Evolutionary conservation across 2,888 invertebrate genomes (phyloP), one percentile per base, ranked within the genome.

Genomic region (Anoncus sp.): DNA sequence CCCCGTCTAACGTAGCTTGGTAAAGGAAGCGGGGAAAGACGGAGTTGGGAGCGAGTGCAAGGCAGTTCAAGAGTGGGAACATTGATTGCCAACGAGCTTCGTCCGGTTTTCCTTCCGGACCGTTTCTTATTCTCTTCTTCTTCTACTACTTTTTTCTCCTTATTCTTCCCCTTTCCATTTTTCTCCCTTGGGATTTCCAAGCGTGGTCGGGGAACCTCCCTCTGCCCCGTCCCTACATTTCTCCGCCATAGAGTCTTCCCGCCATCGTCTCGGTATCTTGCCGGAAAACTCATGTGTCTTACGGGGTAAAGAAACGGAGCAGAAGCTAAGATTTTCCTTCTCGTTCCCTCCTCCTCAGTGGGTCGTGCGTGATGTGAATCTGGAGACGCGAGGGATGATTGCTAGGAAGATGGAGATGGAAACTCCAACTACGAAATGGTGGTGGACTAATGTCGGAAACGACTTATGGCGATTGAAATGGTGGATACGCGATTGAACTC

Each of bases 41-140:
- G 16, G 55, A 73, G 57, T 35, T 12, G 27, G 43, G 55, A 27
- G 10, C n/a, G 60, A 35, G 45, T 24, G 69, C 49, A 43, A 57
- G 38, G 51, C 60, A 49, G 49, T 65, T 71, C 89, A 86, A 85
- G 89, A 89, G 85, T 75, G 72, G 78, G 82, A 90, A 90, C 90
- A 91, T 91, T 91, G 91, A 91, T 91, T 91, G 90, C 90, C 89
- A 89, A 89, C 90, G 88, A 90, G 73, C 78, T 72, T 72, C 78
- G 78, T 79, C 71, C 78, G 71, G 66, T 67, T 75, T 72, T 72
- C 67, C 63, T 79, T 79, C 78, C 75, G 71, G 71, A 65, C 40
- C 55, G 27, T 57, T 60, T 62, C 63, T 75, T 75, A 40, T 20
- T 63, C 69, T 43, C 27, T 84, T 53, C 43, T 53, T 40, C 18